These are phyloP conservation scores for Carollia perspicillata DNA, from an alignment of 2,113 vertebrate genomes.

Conservation along the genomic window DNA sequence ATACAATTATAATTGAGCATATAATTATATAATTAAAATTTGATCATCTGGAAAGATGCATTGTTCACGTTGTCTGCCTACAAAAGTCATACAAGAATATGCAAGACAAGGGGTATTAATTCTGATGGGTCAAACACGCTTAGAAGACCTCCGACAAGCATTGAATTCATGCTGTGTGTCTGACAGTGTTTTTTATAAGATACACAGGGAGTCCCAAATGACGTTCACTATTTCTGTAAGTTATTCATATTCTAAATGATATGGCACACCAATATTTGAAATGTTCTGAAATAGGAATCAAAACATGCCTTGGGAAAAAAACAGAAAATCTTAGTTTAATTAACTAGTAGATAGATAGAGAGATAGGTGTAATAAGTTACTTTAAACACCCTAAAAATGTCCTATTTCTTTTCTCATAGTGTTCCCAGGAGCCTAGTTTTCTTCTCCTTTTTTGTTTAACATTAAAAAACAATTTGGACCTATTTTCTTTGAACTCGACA, in stretches of 20 bases:
- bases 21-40: too few species aligned
- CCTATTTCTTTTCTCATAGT: background rate
- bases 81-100: too few species aligned
- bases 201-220: conserved; percentile 49
- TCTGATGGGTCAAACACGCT: too few species aligned
- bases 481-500: background rate
- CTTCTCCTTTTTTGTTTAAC: background rate
- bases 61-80: too few species aligned
- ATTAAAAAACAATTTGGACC: background rate
- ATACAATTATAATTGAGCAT: too few species aligned
- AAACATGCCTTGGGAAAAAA: background rate
- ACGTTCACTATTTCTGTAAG: background rate
- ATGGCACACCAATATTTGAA: background rate
- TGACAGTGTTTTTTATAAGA: background rate
- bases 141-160: too few species aligned
- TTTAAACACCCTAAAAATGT: background rate
- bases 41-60: too few species aligned
- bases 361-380: too few species aligned
- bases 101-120: too few species aligned
- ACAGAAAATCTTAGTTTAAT: background rate
- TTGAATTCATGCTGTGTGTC: too few species aligned
- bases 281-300: background rate
- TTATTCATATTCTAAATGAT: background rate
- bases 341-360: too few species aligned
- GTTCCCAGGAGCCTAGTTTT: background rate